Conservation (phyloP, 2,113 vertebrate genomes). For the Sylvilagus bachmani region DNA sequence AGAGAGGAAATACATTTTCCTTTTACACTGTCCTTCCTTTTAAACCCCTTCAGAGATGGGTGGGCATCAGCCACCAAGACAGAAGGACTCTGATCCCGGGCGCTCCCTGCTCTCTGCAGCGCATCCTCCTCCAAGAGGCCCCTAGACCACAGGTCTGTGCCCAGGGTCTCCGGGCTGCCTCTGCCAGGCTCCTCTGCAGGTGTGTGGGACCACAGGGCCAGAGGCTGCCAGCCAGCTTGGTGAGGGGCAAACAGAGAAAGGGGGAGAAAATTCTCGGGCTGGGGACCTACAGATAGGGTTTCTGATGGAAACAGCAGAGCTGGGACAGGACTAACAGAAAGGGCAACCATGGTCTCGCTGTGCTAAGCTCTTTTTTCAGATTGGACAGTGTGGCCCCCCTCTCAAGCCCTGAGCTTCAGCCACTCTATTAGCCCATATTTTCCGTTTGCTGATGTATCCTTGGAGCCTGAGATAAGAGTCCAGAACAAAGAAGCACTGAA, state of each 20-base stretch:
- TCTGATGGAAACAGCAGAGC: not conserved
- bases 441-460: not conserved
- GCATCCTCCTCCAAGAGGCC: not conserved
- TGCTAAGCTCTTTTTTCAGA: not conserved
- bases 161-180: not conserved
- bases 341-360: not conserved
- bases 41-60: not conserved
- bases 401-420: not conserved
- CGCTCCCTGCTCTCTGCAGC: not conserved
- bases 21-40: not conserved
- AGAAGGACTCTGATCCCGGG: fast-evolving
- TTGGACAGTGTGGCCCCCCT: not conserved
- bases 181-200: not conserved
- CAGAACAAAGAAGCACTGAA: not conserved
- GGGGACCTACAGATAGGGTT: not conserved
- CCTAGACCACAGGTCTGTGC: not conserved
- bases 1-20: not conserved
- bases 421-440: not conserved
- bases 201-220: not conserved
- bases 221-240: not conserved
- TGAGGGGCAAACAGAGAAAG: not conserved
- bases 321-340: not conserved
- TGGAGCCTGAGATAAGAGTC: not conserved
- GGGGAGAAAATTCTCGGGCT: not conserved
- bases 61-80: not conserved